Evolutionary conservation across 2,797 vertebrate genomes (phyloP).

Genomic region (Dipus sagitta): DNA sequence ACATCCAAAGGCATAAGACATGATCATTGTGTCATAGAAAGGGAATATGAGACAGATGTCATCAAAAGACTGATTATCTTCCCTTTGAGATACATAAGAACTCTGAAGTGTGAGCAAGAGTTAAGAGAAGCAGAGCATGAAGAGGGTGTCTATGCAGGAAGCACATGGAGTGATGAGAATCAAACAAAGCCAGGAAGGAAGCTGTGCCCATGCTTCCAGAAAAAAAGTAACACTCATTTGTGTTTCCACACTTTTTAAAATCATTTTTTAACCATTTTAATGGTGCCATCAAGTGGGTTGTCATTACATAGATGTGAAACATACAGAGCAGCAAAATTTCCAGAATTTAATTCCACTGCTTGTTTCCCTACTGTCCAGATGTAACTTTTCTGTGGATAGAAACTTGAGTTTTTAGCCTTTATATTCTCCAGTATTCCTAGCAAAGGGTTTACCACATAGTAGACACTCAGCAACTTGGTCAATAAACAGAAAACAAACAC

Average conservation of each 20-base stretch:
- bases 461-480: not conserved
- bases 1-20: not conserved
- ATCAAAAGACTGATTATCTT: too few species aligned
- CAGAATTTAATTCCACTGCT: not conserved
- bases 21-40: not conserved
- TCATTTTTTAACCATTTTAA: too few species aligned
- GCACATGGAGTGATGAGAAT: too few species aligned
- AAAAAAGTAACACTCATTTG: not conserved
- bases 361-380: not conserved
- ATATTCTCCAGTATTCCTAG: not conserved
- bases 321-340: too few species aligned
- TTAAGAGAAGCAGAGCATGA: not conserved
- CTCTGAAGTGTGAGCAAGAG: not conserved
- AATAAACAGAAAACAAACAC: slow-evolving; percentile 14
- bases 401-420: not conserved
- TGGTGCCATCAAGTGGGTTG: too few species aligned
- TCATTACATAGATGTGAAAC: too few species aligned
- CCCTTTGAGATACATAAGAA: not conserved
- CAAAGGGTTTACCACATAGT: not conserved
- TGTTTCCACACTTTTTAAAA: not conserved
- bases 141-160: rapidly evolving
- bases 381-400: not conserved
- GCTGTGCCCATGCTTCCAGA: not conserved
- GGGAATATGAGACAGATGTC: not conserved
- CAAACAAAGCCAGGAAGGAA: not conserved